Percentiles rank a stretch among this genome's conserved stretches.
phyloP scores from a whole-genome alignment of 2,888 invertebrate species.

The Hartigia nigra region DNA sequence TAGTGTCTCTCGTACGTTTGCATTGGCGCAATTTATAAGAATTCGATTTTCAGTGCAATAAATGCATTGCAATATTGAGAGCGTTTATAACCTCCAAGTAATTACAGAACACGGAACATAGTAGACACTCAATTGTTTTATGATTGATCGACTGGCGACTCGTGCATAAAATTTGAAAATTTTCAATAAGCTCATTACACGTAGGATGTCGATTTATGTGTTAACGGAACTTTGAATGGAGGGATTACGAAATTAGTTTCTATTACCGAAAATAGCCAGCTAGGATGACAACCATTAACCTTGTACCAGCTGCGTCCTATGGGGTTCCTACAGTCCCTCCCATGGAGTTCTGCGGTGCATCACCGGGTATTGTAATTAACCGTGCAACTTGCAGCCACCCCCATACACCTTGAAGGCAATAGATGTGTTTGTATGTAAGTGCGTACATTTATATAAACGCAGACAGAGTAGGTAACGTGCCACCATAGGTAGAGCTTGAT shows the following conservation, averaged over 20 bases:
- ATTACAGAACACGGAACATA: not conserved
- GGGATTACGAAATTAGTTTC: constrained; percentile 42
- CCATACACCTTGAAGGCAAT: constrained; percentile 11
- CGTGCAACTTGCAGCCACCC: constrained; percentile 25
- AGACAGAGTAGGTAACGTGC: constrained; percentile 1
- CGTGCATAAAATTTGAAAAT: not conserved
- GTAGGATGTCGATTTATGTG: not conserved
- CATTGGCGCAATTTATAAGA: not conserved
- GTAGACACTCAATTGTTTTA: not conserved
- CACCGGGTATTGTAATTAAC: constrained; percentile 42
- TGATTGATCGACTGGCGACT: not conserved
- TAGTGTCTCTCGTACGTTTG: not conserved
- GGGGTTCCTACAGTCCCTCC: constrained; percentile 10
- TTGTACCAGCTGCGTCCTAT: constrained; percentile 46
- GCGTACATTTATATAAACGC: not conserved
- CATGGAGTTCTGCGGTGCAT: constrained; percentile 20
- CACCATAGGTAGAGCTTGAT: not conserved
- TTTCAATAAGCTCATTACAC: not conserved
- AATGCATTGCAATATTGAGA: not conserved
- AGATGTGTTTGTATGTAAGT: not conserved
- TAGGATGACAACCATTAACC: constrained; percentile 51
- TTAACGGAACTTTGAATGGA: not conserved
- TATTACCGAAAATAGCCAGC: constrained; percentile 49
- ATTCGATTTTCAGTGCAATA: not conserved
- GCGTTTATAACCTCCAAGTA: not conserved